These are phyloP conservation scores for Petroica traversi DNA, from an alignment of 2,113 vertebrate genomes.

Conservation along the genomic window DNA sequence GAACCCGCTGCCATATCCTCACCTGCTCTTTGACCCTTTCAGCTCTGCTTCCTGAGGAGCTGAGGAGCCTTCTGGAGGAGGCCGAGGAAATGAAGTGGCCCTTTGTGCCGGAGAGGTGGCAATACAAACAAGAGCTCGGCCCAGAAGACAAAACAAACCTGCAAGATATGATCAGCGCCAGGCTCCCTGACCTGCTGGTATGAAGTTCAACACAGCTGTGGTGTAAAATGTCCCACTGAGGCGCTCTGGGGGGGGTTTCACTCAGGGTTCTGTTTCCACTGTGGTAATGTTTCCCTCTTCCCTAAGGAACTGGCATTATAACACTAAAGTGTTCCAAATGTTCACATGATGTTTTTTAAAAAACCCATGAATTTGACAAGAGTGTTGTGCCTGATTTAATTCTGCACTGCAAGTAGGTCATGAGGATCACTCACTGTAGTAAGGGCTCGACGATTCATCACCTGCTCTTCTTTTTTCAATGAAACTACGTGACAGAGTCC, in stretches of 20 bases:
- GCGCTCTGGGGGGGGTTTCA: neutral
- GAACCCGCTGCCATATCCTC: slow-evolving; percentile 46
- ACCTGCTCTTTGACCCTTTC: slow-evolving; percentile 78
- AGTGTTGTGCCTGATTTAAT: neutral
- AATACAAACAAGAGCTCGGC: slow-evolving; percentile 84
- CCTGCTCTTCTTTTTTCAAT: neutral
- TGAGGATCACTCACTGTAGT: neutral
- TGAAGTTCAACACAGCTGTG: slow-evolving; percentile 17
- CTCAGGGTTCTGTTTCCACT: neutral
- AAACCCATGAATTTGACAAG: neutral
- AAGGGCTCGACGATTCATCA: neutral
- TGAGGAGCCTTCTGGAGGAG: slow-evolving; percentile 86
- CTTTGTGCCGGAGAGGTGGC: slow-evolving; percentile 96
- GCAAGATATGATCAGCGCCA: slow-evolving; percentile 79
- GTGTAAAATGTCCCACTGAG: neutral
- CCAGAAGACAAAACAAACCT: slow-evolving; percentile 91
- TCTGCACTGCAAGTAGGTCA: neutral
- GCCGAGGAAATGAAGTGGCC: slow-evolving; percentile 94
- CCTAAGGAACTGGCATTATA: neutral
- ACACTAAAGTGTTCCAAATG: neutral
- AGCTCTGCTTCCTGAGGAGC: slow-evolving; percentile 83
- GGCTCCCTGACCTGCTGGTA: slow-evolving; percentile 87
- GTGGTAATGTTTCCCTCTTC: neutral
- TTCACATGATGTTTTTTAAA: neutral
- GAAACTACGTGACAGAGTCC: neutral